A percentile compares a stretch with the other conserved stretches of the same genome.
These are phyloP conservation scores for Menura novaehollandiae DNA, from an alignment of 2,113 vertebrate genomes.

Conservation along the genomic window DNA sequence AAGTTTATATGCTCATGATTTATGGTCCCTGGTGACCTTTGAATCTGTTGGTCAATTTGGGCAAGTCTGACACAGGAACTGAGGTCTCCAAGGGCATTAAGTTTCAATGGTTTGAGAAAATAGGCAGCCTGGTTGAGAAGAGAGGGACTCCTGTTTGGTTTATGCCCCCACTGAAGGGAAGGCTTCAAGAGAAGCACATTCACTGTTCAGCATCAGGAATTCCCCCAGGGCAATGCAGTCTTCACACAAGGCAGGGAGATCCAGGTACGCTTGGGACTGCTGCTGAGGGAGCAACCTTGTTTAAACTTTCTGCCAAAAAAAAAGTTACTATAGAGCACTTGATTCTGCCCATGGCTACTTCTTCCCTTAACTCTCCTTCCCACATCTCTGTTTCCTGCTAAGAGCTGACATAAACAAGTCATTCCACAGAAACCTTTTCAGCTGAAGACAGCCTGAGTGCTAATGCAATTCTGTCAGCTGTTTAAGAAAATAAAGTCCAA, in stretches of 20 bases:
- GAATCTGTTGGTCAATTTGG: slow-evolving; percentile 21
- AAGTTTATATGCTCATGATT: slow-evolving; percentile 20
- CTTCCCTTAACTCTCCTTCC: background rate
- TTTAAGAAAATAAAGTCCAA: background rate
- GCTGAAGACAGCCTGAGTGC: background rate
- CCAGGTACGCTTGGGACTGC: background rate
- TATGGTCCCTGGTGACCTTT: slow-evolving; percentile 17
- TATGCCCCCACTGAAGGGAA: background rate
- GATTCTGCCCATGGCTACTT: background rate
- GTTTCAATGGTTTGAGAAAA: background rate
- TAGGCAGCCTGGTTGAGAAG: background rate
- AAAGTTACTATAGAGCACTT: background rate
- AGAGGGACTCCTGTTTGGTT: background rate
- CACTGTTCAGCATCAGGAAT: background rate
- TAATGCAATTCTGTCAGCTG: background rate
- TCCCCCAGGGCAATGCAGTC: background rate
- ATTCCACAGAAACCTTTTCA: background rate
- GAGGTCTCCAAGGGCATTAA: background rate
- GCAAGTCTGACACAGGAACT: background rate
- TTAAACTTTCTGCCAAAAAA: background rate
- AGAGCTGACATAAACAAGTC: background rate
- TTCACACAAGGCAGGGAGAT: background rate
- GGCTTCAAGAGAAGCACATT: background rate
- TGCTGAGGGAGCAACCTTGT: background rate
- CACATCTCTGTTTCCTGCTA: background rate